phyloP scores from a whole-genome alignment of 1,140 invertebrate species.

The Dreissena polymorpha region DNA sequence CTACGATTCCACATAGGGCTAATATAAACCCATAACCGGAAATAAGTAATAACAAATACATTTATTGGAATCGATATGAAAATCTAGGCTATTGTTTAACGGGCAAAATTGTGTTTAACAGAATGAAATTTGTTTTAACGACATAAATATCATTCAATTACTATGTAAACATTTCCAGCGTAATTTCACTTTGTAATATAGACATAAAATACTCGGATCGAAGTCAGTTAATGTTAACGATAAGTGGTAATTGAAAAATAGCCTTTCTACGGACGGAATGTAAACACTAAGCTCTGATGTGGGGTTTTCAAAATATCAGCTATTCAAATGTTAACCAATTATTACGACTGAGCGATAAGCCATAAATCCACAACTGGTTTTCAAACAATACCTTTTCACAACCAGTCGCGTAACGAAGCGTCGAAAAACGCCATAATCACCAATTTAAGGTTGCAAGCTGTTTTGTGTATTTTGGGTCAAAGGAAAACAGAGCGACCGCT shows the following conservation, averaged over 20 bases:
- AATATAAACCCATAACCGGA: too few species aligned
- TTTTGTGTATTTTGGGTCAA: conserved; percentile 31
- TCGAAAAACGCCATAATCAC: conserved; percentile 36
- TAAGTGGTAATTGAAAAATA: conserved; percentile 24
- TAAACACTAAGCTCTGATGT: conserved; percentile 12
- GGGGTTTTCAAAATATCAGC: not conserved
- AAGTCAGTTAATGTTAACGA: not conserved
- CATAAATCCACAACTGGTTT: conserved; percentile 20
- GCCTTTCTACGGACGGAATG: conserved; percentile 11
- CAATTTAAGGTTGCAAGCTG: not conserved
- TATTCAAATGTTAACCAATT: conserved; percentile 43
- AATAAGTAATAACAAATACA: too few species aligned
- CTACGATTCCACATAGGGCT: too few species aligned
- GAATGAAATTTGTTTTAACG: too few species aligned
- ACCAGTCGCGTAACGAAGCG: not conserved
- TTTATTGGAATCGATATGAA: too few species aligned
- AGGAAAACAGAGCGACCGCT: conserved; percentile 26
- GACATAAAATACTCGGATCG: not conserved
- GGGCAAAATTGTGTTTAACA: too few species aligned
- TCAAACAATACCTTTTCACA: conserved; percentile 1
- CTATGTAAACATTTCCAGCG: not conserved
- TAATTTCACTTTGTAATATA: conserved; percentile 1
- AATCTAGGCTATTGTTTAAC: too few species aligned
- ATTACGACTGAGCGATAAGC: conserved; percentile 30
- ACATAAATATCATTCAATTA: not conserved